Base-by-base conservation (phyloP, 2,888 invertebrate genomes). In the Slavum lentiscoides region DNA sequence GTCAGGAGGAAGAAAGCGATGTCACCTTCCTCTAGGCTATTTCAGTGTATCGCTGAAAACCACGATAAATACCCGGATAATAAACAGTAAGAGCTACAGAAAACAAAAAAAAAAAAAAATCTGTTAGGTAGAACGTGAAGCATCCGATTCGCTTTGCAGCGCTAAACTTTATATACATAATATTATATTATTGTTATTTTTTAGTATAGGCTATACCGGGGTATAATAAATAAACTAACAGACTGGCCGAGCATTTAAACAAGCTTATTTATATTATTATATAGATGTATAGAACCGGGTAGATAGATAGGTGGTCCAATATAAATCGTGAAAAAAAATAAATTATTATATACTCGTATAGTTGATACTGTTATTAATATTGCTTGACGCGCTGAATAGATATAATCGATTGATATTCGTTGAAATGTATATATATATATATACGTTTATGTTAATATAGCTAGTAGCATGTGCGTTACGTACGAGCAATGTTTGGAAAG, bases 1-100 rank as follows among this genome's bases (percentile, higher is more conserved):
- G 80, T 80, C 72, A 80, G 80, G 80, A 80, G 80, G 80, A 80
- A 80, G 80, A 80, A 70, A 72, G 61, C 80, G 75, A 76, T 76
- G 70, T 70, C 80, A 80, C 49, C 70, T 72, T 80, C 80, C 70
- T 37, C 80, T 80, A 80, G 80, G 80, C 39, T 80, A 80, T 72
- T 80, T 80, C 80, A 80, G 55, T 80, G 80, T 80, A 70, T 80
- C 62, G 17, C 80, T 80, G 80, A 80, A 43, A 70, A 70, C 62
- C 80, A 80, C 69, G 80, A 80, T 80, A 80, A 72, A 64, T 64
- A 72, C 55, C 64, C 70, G 80, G 80, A 80, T 72, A 80, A 72
- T 72, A 80, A 80, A 39, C 80, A 80, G 80, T 80, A 80, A 80
- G 80, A 62, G 30, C n/a, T 61, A 49, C 49, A 21, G 23, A 76